Conservation (phyloP, 2,797 vertebrate genomes). For the Ctenopoma kingsleyae region DNA sequence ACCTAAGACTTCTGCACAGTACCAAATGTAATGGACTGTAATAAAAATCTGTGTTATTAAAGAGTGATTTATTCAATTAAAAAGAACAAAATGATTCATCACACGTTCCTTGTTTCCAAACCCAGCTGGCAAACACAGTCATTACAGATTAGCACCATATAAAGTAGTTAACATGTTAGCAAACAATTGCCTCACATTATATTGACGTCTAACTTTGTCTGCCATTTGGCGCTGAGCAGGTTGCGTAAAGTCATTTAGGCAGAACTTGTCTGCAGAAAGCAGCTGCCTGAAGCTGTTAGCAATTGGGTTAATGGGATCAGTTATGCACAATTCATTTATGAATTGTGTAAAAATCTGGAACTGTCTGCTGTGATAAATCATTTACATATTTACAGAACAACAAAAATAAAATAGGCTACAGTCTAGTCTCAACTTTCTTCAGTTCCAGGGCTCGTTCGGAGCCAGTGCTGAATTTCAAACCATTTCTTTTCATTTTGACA, state of each 20-base stretch:
- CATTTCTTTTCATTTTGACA: too few species aligned
- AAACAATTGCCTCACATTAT: not conserved
- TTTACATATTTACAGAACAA: slow-evolving; percentile 3
- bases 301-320: slow-evolving; percentile 2
- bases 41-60: not conserved
- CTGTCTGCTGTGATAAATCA: not conserved
- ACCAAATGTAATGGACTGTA: not conserved
- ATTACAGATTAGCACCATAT: not conserved
- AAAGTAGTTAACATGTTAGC: not conserved
- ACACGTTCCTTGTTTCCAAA: not conserved
- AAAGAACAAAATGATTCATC: not conserved
- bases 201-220: not conserved
- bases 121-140: not conserved
- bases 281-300: not conserved
- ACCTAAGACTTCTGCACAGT: not conserved
- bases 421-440: not conserved
- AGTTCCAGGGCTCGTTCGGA: not conserved
- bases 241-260: not conserved
- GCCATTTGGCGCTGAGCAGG: not conserved
- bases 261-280: slow-evolving; percentile 4
- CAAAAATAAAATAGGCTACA: not conserved
- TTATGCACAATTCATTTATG: not conserved
- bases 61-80: not conserved
- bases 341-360: not conserved
- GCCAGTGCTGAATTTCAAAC: too few species aligned